Conservation (phyloP, 2,888 invertebrate genomes). For the Deilephila elpenor region DNA sequence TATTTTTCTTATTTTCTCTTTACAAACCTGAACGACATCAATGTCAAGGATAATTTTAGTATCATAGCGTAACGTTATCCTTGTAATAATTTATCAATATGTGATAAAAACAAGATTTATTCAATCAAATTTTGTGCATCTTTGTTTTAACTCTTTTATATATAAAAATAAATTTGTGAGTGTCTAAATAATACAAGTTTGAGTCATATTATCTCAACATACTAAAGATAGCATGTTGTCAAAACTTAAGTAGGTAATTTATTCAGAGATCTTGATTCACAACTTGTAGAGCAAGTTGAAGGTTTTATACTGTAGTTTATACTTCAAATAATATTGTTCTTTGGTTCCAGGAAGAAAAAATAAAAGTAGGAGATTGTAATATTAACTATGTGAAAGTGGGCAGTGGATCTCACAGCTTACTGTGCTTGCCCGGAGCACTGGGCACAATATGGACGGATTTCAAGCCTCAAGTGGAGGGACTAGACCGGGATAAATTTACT, state of each 20-base stretch:
- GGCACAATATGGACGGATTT: constrained; percentile 94
- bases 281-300: no score
- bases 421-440: constrained; percentile 92
- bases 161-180: no score
- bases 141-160: no score
- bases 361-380: constrained; percentile 84
- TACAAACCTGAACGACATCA: not conserved
- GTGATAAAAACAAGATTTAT: no score
- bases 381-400: constrained; percentile 86
- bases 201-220: no score
- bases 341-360: constrained; percentile 84
- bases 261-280: no score
- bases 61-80: not conserved
- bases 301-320: not conserved
- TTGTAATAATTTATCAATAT: no score
- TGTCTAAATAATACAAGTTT: no score
- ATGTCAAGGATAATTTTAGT: not conserved
- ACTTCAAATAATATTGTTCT: not conserved
- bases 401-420: constrained; percentile 83
- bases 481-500: constrained; percentile 86
- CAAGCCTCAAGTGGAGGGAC: constrained; percentile 88
- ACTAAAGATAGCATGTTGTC: no score
- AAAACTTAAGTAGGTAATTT: no score
- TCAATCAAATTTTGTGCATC: no score
- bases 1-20: not conserved